These are phyloP conservation scores for Polyploca ridens DNA, from an alignment of 2,888 invertebrate genomes.

Conservation along the genomic window DNA sequence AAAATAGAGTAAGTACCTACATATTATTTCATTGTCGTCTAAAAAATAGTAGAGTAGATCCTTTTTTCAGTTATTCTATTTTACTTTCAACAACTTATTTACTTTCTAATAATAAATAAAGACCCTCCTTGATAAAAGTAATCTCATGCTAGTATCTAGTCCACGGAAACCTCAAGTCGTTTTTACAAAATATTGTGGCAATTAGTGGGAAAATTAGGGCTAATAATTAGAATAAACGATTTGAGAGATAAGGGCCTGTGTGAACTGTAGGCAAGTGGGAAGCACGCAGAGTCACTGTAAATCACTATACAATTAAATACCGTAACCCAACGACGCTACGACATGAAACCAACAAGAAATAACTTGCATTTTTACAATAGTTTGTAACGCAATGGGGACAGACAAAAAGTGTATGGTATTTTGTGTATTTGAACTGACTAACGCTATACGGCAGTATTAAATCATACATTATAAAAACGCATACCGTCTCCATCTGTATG, in stretches of 20 bases:
- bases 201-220: background rate
- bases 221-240: background rate
- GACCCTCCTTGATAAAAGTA: background rate
- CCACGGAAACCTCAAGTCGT: background rate
- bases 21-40: no score
- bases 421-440: background rate
- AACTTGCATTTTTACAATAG: background rate
- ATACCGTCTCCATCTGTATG: no score
- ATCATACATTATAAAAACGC: background rate
- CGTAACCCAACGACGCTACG: background rate
- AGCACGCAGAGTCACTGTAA: background rate
- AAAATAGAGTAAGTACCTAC: no score
- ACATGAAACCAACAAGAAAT: constrained; percentile 2
- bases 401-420: background rate
- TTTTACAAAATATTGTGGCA: background rate
- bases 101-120: background rate
- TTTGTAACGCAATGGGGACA: background rate
- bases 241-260: background rate
- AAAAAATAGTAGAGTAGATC: no score
- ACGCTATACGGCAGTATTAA: no score
- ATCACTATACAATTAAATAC: constrained; percentile 5
- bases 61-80: no score
- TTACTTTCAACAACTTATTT: background rate
- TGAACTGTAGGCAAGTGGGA: background rate
- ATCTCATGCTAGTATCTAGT: background rate